Conservation (phyloP, 1,140 invertebrate species). For the Drosophila obscura region DNA sequence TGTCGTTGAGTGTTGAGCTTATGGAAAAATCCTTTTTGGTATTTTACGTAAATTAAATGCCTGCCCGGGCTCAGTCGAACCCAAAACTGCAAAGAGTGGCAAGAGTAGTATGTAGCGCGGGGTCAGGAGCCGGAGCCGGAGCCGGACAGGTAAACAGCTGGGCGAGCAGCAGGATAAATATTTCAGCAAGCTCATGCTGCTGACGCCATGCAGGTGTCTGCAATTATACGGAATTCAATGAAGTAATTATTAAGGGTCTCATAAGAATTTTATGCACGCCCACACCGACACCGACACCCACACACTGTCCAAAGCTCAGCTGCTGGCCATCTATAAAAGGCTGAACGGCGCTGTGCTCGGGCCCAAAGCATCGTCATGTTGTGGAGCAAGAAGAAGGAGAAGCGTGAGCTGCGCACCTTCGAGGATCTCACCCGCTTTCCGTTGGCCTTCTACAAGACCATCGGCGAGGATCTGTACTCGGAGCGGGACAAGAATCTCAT, state of each 20-base stretch:
- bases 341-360: not conserved
- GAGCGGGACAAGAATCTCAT: slow-evolving; percentile 54
- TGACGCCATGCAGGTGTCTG: slow-evolving; percentile 52
- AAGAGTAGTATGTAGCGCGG: too few relatives aligned
- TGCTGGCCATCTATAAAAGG: slow-evolving; percentile 35
- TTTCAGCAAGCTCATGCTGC: slow-evolving; percentile 39
- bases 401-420: slow-evolving; percentile 44
- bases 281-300: too few relatives aligned
- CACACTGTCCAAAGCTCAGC: too few relatives aligned
- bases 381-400: slow-evolving; percentile 34
- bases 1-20: not conserved
- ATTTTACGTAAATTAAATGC: too few relatives aligned
- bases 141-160: not conserved
- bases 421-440: slow-evolving; percentile 67
- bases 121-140: too few relatives aligned
- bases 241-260: slow-evolving; percentile 50
- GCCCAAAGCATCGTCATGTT: slow-evolving; percentile 35
- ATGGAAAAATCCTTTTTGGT: slow-evolving; percentile 12
- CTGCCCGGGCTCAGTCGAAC: too few relatives aligned
- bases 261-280: slow-evolving; percentile 59
- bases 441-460: slow-evolving; percentile 69
- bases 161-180: slow-evolving; percentile 32
- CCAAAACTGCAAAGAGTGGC: too few relatives aligned
- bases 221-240: slow-evolving; percentile 57
- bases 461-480: slow-evolving; percentile 72